phyloP scores from a whole-genome alignment of 1,140 invertebrate genomes.

The Plodia interpunctella region DNA sequence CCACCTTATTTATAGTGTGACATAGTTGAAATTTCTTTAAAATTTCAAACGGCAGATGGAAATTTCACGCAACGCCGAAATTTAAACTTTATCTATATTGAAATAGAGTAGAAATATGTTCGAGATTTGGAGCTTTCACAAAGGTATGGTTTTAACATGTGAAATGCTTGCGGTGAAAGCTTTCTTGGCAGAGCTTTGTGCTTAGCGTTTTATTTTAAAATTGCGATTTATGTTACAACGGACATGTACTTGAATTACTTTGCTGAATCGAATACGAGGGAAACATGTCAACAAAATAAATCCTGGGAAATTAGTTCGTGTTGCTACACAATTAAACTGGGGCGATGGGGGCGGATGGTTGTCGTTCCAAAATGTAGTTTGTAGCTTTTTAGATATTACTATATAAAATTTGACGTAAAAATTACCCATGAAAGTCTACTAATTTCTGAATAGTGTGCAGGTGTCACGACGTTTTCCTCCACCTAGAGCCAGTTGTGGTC shows the following conservation, averaged over 20 bases:
- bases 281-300: background rate
- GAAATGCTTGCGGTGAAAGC: constrained; percentile 46
- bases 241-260: constrained; percentile 8
- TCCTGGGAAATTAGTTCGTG: background rate
- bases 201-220: constrained; percentile 53
- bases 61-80: background rate
- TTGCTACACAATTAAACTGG: background rate
- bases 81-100: background rate
- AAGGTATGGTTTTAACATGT: constrained; percentile 47
- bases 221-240: constrained; percentile 41
- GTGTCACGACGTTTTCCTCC: too few species aligned
- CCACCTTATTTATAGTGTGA: constrained; percentile 17
- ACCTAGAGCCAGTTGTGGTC: too few species aligned
- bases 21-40: constrained; percentile 31
- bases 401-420: too few species aligned
- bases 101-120: constrained; percentile 23
- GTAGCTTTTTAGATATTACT: too few species aligned
- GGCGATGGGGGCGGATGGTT: too few species aligned
- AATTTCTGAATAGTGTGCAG: too few species aligned
- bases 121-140: constrained; percentile 23
- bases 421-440: too few species aligned
- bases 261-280: background rate
- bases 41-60: background rate
- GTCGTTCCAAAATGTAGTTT: too few species aligned
- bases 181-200: constrained; percentile 56